Conservation (phyloP, 2,797 vertebrate species). For the Distichodus sexfasciatus region DNA sequence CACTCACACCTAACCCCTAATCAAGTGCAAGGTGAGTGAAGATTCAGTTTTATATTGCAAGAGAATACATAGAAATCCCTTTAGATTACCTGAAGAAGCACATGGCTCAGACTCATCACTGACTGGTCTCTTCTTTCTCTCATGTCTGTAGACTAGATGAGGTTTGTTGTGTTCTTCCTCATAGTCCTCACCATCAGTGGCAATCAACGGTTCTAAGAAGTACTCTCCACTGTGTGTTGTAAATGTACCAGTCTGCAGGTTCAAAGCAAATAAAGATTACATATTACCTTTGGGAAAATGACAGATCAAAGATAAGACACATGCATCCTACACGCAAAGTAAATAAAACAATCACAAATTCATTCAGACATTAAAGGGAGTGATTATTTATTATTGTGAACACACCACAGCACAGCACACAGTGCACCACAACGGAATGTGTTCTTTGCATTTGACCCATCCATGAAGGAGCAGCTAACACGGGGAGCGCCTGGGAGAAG, state of each 20-base stretch:
- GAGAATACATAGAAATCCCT: neutral
- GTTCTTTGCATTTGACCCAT: too few species aligned
- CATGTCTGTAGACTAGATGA: conserved; percentile 89
- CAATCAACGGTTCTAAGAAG: conserved; percentile 92
- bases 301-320: neutral
- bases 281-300: too few species aligned
- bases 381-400: too few species aligned
- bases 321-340: too few species aligned
- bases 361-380: too few species aligned
- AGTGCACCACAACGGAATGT: too few species aligned
- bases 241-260: conserved; percentile 88
- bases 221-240: conserved; percentile 86
- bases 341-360: neutral
- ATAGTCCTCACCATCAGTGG: conserved; percentile 75
- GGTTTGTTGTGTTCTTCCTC: conserved; percentile 91
- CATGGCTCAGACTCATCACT: conserved; percentile 69
- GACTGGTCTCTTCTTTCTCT: conserved; percentile 66
- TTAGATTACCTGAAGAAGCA: conserved; percentile 82
- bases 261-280: conserved; percentile 36
- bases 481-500: too few species aligned
- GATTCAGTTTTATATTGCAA: neutral
- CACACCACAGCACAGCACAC: too few species aligned
- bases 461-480: too few species aligned
- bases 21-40: neutral
- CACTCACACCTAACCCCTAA: too few species aligned